Percentiles rank a stretch among this genome's conserved stretches.
These are phyloP conservation scores for Bombus balteatus DNA, from an alignment of 1,140 invertebrate species.

Conservation along the genomic window DNA sequence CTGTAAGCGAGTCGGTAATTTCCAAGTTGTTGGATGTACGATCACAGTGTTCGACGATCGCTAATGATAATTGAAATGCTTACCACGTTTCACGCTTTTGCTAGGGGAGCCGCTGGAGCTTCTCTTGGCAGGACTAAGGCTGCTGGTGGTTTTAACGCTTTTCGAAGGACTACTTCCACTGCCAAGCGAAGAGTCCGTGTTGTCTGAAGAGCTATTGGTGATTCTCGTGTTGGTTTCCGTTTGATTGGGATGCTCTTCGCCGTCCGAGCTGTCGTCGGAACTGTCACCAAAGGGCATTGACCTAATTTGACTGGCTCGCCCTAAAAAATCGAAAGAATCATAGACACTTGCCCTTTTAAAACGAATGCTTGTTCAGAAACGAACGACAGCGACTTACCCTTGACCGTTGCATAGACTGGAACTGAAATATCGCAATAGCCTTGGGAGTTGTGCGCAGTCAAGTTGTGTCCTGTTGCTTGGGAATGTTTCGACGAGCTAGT, in stretches of 20 bases:
- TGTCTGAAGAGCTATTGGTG: conserved; percentile 83
- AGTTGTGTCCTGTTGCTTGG: conserved; percentile 78
- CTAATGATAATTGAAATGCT: conserved; percentile 20
- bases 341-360: neutral
- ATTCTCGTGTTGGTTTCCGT: conserved; percentile 82
- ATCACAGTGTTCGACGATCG: neutral
- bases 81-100: conserved; percentile 85
- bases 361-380: too few species aligned
- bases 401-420: conserved; percentile 97
- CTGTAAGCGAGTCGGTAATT: conserved; percentile 81
- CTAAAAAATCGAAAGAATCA: conserved; percentile 78
- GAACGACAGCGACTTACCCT: conserved; percentile 85
- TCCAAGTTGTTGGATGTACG: conserved; percentile 34
- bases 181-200: conserved; percentile 83
- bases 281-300: conserved; percentile 98
- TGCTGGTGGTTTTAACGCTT: conserved; percentile 92
- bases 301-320: conserved; percentile 95
- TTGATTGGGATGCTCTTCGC: conserved; percentile 87
- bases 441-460: conserved; percentile 80
- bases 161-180: conserved; percentile 91
- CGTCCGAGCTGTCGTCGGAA: conserved; percentile 96
- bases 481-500: conserved; percentile 81
- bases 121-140: conserved; percentile 91
- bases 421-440: conserved; percentile 94
- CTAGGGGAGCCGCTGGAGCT: conserved; percentile 92